These are phyloP conservation scores for Parazoanthus atlanticus DNA, from an alignment of 92 coral and sea anemone genomes.

Conservation along the genomic window DNA sequence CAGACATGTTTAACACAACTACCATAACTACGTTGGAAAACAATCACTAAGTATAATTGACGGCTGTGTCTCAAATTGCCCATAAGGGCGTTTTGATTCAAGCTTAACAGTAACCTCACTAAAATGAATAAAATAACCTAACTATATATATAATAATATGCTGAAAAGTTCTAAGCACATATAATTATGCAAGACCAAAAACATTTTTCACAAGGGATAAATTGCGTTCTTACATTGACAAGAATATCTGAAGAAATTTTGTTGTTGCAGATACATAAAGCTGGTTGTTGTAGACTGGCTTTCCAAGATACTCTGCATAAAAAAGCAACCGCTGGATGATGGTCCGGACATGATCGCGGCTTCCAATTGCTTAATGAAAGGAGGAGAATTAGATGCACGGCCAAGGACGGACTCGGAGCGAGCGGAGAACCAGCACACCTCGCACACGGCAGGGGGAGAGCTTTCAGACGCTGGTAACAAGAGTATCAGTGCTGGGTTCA, in stretches of 20 bases:
- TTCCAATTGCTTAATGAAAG: background rate
- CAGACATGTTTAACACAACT: too few species aligned
- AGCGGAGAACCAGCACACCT: background rate
- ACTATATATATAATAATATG: too few species aligned
- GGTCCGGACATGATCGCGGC: background rate
- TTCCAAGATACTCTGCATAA: slow-evolving; percentile 29
- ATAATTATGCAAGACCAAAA: too few species aligned
- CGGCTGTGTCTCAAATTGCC: too few species aligned
- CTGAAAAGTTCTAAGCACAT: too few species aligned
- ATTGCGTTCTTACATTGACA: background rate
- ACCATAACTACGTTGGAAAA: too few species aligned
- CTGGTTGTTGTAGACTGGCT: slow-evolving; percentile 28
- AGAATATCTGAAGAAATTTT: background rate
- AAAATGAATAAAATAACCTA: too few species aligned
- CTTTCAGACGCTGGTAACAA: background rate
- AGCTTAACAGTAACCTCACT: too few species aligned
- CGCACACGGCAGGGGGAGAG: background rate
- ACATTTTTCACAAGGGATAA: background rate
- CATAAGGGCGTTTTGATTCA: too few species aligned
- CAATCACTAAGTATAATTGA: too few species aligned
- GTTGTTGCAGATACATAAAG: slow-evolving; percentile 17
- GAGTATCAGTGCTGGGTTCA: background rate
- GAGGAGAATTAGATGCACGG: background rate
- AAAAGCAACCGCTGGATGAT: background rate
- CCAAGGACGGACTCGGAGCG: background rate